Evolutionary conservation across 2,113 vertebrate genomes (phyloP), one percentile per base, ranked within the genome.

Genomic region (Rhabdornis inornatus): DNA sequence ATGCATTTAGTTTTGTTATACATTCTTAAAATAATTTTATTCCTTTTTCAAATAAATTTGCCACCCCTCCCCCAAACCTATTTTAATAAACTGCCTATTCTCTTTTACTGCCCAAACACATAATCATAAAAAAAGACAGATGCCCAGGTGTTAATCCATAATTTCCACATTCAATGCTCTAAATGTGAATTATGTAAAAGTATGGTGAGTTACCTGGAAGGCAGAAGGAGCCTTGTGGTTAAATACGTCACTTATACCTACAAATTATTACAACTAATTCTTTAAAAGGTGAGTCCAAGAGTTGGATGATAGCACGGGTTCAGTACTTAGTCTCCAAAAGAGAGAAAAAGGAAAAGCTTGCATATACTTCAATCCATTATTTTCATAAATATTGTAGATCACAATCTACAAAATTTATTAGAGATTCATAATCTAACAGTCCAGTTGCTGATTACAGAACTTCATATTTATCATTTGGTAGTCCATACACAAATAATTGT

Each of bases 91-190:
- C 15, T 66, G 14, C 25, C 45, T 49, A 9, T 68, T 28, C 17
- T 49, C 9, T 69, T 72, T 65, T n/a, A 57, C 7, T 21, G 28
- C 12, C 13, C 39, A 64, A 86, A 86, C 11, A 64, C 18, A 71
- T 22, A 10, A 80, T 10, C 56, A 63, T n/a, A 52, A 84, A 47
- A 28, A 50, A 11, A 55, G 33, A 56, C 10, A 45, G 18, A 44
- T 37, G 25, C 24, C 21, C 15, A 55, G 53, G 5, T 0, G 0
- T 28, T 79, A 71, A 70, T 61, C 31, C 22, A 6, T 65, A 30
- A 70, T 44, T 68, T 71, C 39, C 25, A 53, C 27, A 65, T 28
- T 78, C 20, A 80, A 0, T 40, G 27, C 8, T 57, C 7, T 77
- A 72, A 65, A 49, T 53, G 13, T 37, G 45, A 80, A 83, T 86